Percentiles rank a stretch among this genome's conserved stretches.
Conservation (phyloP, 2,888 invertebrate species). For the Papilio gigon region DNA sequence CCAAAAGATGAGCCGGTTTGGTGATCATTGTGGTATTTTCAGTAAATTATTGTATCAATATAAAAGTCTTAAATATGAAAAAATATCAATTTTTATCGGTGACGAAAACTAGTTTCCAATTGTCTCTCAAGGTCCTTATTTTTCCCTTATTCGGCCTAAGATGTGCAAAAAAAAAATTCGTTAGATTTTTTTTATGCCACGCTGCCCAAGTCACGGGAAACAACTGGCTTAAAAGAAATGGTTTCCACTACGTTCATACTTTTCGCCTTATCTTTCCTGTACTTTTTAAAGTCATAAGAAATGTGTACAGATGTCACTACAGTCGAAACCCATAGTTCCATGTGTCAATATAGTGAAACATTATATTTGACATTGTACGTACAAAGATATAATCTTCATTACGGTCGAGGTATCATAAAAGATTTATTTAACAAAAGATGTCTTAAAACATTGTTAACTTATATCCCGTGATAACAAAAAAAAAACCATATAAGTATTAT, state of each 20-base stretch:
- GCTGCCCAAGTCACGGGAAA: too few relatives aligned
- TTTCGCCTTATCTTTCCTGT: too few relatives aligned
- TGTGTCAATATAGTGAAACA: not conserved
- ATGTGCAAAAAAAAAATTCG: not conserved
- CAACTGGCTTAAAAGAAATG: not conserved
- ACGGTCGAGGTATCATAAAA: not conserved
- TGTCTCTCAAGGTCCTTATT: not conserved
- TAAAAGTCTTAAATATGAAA: not conserved
- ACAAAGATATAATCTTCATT: constrained; percentile 16
- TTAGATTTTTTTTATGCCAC: too few relatives aligned
- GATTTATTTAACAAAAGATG: constrained; percentile 8
- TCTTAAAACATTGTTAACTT: constrained; percentile 8
- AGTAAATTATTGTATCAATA: too few relatives aligned
- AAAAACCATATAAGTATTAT: not conserved
- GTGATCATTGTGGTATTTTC: too few relatives aligned
- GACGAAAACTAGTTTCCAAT: not conserved
- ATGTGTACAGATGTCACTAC: too few relatives aligned
- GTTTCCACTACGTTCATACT: too few relatives aligned
- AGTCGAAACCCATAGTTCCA: too few relatives aligned
- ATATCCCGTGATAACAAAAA: not conserved
- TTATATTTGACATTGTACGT: not conserved
- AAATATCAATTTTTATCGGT: not conserved
- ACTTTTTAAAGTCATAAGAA: too few relatives aligned
- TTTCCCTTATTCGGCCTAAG: not conserved
- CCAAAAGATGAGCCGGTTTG: too few relatives aligned